phyloP scores from a whole-genome alignment of 2,888 invertebrate species.

The Nomada fabriciana region DNA sequence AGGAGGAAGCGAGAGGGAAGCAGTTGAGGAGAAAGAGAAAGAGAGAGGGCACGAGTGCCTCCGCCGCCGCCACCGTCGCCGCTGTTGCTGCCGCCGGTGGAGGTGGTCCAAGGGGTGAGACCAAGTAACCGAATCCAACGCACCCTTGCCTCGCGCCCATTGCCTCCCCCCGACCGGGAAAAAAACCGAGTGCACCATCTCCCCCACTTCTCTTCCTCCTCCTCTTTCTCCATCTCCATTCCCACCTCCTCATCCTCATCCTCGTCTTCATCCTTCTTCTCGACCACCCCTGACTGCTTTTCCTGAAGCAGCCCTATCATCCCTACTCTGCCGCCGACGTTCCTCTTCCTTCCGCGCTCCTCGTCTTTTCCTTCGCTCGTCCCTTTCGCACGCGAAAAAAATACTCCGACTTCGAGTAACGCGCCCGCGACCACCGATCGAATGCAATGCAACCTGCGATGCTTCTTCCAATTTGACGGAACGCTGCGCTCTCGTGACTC shows the following conservation, averaged over 20 bases:
- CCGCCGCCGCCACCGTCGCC: constrained; percentile 41
- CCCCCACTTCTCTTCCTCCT: constrained; percentile 65
- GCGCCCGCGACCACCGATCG: constrained; percentile 30
- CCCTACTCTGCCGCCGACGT: constrained; percentile 28
- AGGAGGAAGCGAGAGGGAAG: constrained; percentile 39
- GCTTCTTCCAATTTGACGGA: constrained; percentile 28
- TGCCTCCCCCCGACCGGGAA: constrained; percentile 68
- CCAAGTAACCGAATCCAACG: constrained; percentile 84
- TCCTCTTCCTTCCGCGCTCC: constrained; percentile 56
- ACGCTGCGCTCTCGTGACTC: neutral
- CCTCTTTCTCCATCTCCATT: constrained; percentile 26
- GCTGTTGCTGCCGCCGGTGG: constrained; percentile 52
- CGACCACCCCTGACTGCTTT: constrained; percentile 69
- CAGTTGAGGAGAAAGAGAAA: constrained; percentile 3
- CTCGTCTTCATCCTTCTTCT: constrained; percentile 19
- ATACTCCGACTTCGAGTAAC: constrained; percentile 64
- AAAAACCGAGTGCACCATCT: constrained; percentile 77
- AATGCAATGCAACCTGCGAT: constrained; percentile 29
- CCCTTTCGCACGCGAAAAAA: constrained; percentile 63
- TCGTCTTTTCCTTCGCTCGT: constrained; percentile 61
- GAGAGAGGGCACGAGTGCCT: constrained; percentile 60
- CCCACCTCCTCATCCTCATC: constrained; percentile 62
- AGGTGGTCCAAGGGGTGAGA: constrained; percentile 77
- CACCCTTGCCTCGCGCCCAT: constrained; percentile 78
- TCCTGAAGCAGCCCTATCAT: constrained; percentile 61